Evolutionary conservation across 2,888 invertebrate species (phyloP).

Genomic region (Elmis aenea): DNA sequence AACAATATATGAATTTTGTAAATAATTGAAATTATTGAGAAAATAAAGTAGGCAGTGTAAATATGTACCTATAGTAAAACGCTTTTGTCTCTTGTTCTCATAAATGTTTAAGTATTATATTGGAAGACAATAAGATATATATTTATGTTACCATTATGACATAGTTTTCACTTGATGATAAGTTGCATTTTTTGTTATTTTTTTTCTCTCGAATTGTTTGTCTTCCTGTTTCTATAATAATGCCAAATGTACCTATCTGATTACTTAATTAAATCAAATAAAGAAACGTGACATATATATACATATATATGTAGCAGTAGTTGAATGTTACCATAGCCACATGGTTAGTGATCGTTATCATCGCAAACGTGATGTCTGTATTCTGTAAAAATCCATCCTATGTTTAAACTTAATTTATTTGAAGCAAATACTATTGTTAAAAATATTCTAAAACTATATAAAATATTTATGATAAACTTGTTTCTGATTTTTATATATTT

Average conservation of each 20-base stretch:
- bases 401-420: slow-evolving; percentile 2
- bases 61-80: too few species aligned
- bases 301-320: slow-evolving; percentile 37
- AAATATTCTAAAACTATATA: slow-evolving; percentile 4
- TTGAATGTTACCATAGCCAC: slow-evolving; percentile 32
- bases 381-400: slow-evolving; percentile 13
- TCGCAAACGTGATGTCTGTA: slow-evolving; percentile 14
- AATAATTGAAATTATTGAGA: too few species aligned
- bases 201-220: slow-evolving; percentile 14
- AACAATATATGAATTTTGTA: too few species aligned
- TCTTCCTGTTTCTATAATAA: slow-evolving; percentile 28
- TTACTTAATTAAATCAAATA: slow-evolving; percentile 29
- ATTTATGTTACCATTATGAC: slow-evolving; percentile 23
- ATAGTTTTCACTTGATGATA: too few species aligned
- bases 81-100: too few species aligned
- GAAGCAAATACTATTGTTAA: not conserved
- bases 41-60: too few species aligned
- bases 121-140: slow-evolving; percentile 32
- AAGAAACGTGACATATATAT: slow-evolving; percentile 37
- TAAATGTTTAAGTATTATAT: slow-evolving; percentile 22
- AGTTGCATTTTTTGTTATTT: slow-evolving; percentile 2
- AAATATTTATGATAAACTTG: too few species aligned
- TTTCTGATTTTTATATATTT: slow-evolving; percentile 16
- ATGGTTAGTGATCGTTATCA: slow-evolving; percentile 32
- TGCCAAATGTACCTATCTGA: slow-evolving; percentile 41